A percentile compares a stretch with the other conserved stretches of the same genome.
These are phyloP conservation scores for Oncorhynchus gorbuscha DNA, from an alignment of 2,113 vertebrate species.

Conservation along the genomic window DNA sequence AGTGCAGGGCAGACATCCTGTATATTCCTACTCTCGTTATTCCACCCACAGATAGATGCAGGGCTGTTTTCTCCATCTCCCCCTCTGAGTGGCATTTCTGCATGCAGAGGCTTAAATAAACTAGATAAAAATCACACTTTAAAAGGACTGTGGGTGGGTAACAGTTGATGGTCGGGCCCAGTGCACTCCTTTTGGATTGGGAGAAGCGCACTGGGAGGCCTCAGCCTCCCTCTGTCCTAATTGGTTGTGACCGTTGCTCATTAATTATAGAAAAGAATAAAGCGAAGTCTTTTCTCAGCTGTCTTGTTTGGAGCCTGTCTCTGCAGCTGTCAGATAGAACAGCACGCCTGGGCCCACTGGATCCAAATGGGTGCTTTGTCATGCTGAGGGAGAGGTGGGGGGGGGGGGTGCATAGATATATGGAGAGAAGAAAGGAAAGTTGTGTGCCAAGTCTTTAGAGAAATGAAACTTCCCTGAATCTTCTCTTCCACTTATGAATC, in stretches of 20 bases:
- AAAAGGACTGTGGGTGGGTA: slow-evolving; percentile 69
- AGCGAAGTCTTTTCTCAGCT: slow-evolving; percentile 73
- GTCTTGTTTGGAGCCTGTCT: slow-evolving; percentile 67
- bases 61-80: slow-evolving; percentile 39
- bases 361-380: slow-evolving; percentile 55
- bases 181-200: slow-evolving; percentile 27
- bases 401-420: slow-evolving; percentile 14
- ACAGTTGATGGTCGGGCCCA: slow-evolving; percentile 54
- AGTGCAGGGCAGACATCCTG: background rate
- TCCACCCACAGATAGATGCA: slow-evolving; percentile 59
- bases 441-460: slow-evolving; percentile 18
- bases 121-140: slow-evolving; percentile 61
- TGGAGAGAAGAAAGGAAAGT: slow-evolving; percentile 12
- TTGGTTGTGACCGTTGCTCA: slow-evolving; percentile 69
- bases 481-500: too few relatives aligned
- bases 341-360: slow-evolving; percentile 34
- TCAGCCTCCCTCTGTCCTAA: slow-evolving; percentile 66
- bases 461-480: background rate
- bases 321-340: slow-evolving; percentile 63
- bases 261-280: slow-evolving; percentile 80
- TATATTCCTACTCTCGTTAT: slow-evolving; percentile 34
- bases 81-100: slow-evolving; percentile 64
- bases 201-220: slow-evolving; percentile 39
- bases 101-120: slow-evolving; percentile 62
- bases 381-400: slow-evolving; percentile 30